A percentile compares a stretch with the other conserved stretches of the same genome.
Evolutionary conservation across 2,888 invertebrate genomes (phyloP).

Genomic region (Melanostoma mellinum): DNA sequence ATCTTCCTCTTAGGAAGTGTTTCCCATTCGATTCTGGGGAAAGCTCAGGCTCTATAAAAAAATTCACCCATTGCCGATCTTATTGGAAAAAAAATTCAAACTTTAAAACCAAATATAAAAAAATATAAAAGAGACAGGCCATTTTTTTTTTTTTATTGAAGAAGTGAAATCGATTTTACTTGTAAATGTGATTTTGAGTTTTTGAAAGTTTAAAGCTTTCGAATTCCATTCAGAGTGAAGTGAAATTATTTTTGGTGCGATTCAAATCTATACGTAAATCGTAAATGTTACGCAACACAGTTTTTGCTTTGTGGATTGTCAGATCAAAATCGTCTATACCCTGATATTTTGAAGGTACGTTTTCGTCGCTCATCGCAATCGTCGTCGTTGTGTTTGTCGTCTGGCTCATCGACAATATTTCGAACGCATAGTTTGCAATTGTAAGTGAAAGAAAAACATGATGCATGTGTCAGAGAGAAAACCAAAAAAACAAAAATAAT

Average conservation of each 20-base stretch:
- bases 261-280: slow-evolving; percentile 65
- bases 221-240: slow-evolving; percentile 33
- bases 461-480: slow-evolving; percentile 43
- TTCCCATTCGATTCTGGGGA: slow-evolving; percentile 18
- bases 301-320: slow-evolving; percentile 61
- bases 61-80: slow-evolving; percentile 50
- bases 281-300: slow-evolving; percentile 71
- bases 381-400: slow-evolving; percentile 19
- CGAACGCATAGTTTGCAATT: slow-evolving; percentile 59
- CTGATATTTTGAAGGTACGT: slow-evolving; percentile 55
- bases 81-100: slow-evolving; percentile 47
- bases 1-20: slow-evolving; percentile 9
- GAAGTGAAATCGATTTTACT: not conserved
- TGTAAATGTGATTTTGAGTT: slow-evolving; percentile 4
- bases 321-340: slow-evolving; percentile 60
- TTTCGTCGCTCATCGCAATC: not conserved
- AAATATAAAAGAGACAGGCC: not conserved
- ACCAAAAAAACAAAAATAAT: slow-evolving; percentile 47
- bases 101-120: not conserved
- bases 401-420: slow-evolving; percentile 23
- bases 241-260: slow-evolving; percentile 41
- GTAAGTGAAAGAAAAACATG: slow-evolving; percentile 54
- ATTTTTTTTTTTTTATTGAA: not conserved
- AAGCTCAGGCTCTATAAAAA: slow-evolving; percentile 7
- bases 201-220: not conserved